These are phyloP conservation scores for Calliopum simillimum DNA, from an alignment of 2,888 invertebrate species.

Conservation along the genomic window DNA sequence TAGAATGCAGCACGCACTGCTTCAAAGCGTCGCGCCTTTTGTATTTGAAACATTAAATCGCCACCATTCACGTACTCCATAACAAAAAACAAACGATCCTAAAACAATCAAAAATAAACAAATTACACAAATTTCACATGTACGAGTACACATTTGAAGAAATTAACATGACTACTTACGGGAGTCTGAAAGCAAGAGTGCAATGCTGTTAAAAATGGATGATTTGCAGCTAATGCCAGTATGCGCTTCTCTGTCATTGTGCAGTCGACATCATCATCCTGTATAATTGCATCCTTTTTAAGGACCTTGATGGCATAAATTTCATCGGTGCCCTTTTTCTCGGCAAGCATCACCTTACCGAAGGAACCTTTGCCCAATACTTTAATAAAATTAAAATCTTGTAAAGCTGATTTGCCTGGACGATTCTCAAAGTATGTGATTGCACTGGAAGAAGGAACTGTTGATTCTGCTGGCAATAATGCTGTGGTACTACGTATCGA, in stretches of 20 bases:
- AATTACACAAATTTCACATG: not conserved
- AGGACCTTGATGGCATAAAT: slow-evolving; percentile 88
- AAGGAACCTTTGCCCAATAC: slow-evolving; percentile 99
- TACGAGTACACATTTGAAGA: not conserved
- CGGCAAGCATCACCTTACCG: slow-evolving; percentile 98
- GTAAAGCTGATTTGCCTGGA: slow-evolving; percentile 76
- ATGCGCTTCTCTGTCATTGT: slow-evolving; percentile 99
- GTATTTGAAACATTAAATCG: slow-evolving; percentile 99
- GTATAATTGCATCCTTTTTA: slow-evolving; percentile 97
- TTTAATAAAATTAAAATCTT: slow-evolving; percentile 97
- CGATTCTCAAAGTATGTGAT: slow-evolving; percentile 61
- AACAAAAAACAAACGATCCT: slow-evolving; percentile 96
- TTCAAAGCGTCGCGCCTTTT: slow-evolving; percentile 97
- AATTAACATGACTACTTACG: slow-evolving; percentile 65
- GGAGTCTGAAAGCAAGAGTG: slow-evolving; percentile 97
- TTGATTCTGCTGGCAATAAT: slow-evolving; percentile 54
- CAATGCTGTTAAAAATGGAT: slow-evolving; percentile 97
- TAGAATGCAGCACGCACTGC: slow-evolving; percentile 94
- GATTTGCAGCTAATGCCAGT: slow-evolving; percentile 94
- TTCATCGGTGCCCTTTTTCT: slow-evolving; percentile 92
- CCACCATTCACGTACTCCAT: slow-evolving; percentile 99
- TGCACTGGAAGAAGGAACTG: slow-evolving; percentile 57
- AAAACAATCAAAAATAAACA: slow-evolving; percentile 14
- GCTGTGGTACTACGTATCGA: slow-evolving; percentile 57
- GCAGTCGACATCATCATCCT: slow-evolving; percentile 99